Evolutionary conservation across 1,140 invertebrate species (phyloP).

Genomic region (Camponotus vicinus): DNA sequence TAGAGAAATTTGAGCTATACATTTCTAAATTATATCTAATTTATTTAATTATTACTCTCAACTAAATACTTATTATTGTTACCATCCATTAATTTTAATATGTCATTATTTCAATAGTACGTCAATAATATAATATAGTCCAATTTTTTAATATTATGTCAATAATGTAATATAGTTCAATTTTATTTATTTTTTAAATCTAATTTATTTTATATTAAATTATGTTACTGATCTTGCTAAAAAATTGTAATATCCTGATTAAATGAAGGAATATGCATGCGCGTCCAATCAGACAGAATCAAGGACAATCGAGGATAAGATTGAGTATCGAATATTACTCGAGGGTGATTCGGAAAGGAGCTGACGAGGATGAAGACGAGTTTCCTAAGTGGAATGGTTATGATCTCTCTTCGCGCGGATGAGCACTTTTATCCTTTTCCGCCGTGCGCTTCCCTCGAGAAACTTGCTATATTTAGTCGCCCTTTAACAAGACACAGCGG

Average conservation of each 20-base stretch:
- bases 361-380: constrained; percentile 42
- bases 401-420: constrained; percentile 23
- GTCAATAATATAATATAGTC: background rate
- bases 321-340: constrained; percentile 40
- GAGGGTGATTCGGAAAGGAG: constrained; percentile 34
- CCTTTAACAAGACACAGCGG: background rate
- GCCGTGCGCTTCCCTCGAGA: background rate
- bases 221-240: background rate
- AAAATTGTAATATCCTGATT: constrained; percentile 21
- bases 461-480: constrained; percentile 41
- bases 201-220: background rate
- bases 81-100: background rate
- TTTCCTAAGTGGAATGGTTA: constrained; percentile 38
- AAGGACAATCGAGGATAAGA: background rate
- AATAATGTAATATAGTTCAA: background rate
- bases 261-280: constrained; percentile 23
- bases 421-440: constrained; percentile 27
- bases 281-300: background rate
- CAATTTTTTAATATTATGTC: background rate
- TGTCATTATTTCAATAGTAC: background rate
- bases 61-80: background rate
- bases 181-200: background rate
- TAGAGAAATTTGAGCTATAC: background rate
- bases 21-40: constrained; percentile 3
- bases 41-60: background rate